Percentiles rank a stretch among this genome's conserved stretches.
Evolutionary conservation across 1,140 invertebrate genomes (phyloP).

Genomic region (Drosophila santomea): DNA sequence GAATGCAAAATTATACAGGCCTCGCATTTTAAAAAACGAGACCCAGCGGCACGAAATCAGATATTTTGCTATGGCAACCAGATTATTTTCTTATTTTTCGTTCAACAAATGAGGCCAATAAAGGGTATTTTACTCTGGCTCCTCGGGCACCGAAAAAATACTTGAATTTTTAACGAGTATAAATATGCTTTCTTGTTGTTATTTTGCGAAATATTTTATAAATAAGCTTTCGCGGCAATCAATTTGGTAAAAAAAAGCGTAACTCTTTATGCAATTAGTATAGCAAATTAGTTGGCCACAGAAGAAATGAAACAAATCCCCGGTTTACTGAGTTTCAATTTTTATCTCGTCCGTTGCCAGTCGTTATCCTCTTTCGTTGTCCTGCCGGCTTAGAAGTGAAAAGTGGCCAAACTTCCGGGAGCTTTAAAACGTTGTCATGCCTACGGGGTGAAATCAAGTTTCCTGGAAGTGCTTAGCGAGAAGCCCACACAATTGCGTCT

Average conservation of each 20-base stretch:
- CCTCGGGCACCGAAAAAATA: background rate
- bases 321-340: background rate
- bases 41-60: constrained; percentile 1
- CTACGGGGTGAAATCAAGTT: constrained; percentile 41
- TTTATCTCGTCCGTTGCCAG: constrained; percentile 4
- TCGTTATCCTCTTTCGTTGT: constrained; percentile 14
- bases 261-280: background rate
- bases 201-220: background rate
- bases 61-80: constrained; percentile 35
- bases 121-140: constrained; percentile 12
- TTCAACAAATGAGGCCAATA: constrained; percentile 44
- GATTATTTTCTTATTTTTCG: constrained; percentile 14
- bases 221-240: too few relatives aligned
- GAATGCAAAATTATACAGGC: constrained; percentile 25
- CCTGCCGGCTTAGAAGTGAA: constrained; percentile 3
- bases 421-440: constrained; percentile 34
- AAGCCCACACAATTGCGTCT: constrained; percentile 65
- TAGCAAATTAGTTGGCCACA: constrained; percentile 2
- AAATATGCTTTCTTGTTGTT: too few relatives aligned
- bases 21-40: constrained; percentile 16
- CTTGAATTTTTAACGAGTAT: background rate
- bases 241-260: background rate
- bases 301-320: background rate
- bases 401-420: constrained; percentile 10
- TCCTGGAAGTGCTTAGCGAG: constrained; percentile 27